phyloP scores from a whole-genome alignment of 2,797 vertebrate genomes.

The Coreius guichenoti region DNA sequence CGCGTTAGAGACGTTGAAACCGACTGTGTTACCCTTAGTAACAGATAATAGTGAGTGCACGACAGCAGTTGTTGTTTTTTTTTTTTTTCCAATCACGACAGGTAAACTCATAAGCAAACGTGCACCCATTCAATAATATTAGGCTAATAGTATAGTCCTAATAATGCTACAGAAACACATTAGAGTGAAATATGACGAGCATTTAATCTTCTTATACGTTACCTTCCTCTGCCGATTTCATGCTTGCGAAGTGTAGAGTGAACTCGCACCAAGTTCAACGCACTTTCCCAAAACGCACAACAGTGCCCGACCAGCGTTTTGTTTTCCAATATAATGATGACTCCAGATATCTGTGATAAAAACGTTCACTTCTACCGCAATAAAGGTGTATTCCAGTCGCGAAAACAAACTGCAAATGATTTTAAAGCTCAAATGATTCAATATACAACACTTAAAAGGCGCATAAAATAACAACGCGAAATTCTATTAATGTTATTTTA shows the following conservation, averaged over 20 bases:
- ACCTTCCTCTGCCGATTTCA: conserved; percentile 97
- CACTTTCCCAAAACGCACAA: conserved; percentile 27
- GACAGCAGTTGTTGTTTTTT: neutral
- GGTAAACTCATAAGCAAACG: neutral
- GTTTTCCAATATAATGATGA: neutral
- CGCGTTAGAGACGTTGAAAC: neutral
- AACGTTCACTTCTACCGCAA: conserved; percentile 13
- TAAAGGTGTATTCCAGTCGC: conserved; percentile 34
- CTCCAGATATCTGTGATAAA: conserved; percentile 24
- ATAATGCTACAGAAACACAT: neutral
- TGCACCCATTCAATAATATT: neutral
- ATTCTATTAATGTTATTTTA: neutral
- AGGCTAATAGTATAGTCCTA: too few relatives aligned
- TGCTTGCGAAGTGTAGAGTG: conserved; percentile 62
- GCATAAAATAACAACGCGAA: conserved; percentile 1
- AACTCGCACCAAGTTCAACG: conserved; percentile 43
- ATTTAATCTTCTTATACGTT: conserved; percentile 56
- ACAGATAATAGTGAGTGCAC: neutral
- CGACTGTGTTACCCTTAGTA: neutral
- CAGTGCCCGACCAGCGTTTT: neutral
- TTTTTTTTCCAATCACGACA: neutral
- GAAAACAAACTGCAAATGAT: neutral
- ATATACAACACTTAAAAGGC: neutral
- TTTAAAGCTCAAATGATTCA: neutral
- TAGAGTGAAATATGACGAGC: neutral